Base-by-base conservation (phyloP, 2,797 vertebrate genomes). In the Triplophysa bombifrons region DNA sequence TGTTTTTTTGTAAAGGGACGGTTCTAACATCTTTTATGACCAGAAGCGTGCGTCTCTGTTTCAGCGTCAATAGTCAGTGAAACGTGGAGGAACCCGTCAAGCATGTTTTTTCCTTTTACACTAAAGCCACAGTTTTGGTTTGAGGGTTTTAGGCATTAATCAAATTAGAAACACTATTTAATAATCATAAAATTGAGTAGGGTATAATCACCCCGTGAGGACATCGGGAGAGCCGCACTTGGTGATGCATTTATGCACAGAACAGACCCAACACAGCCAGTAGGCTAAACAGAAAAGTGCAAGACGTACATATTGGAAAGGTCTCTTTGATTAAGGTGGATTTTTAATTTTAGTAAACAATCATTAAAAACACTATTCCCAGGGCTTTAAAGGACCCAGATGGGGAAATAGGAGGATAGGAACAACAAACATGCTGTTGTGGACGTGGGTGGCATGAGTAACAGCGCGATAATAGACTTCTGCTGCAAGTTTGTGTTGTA, bases 321-420 rank as follows among this genome's bases (percentile, higher is more conserved):
- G 87, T 89, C 85, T 83, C 70, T 88, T 87, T 89, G 85, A 91
- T 90, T 90, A 89, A 86, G 86, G 84, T 86, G 77, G 83, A 67
- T 86, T 86, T 89, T 91, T 90, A 87, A 82, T 85, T 86, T 88
- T 83, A 88, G 88, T 90, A 89, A 90, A 90, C 84, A 88, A 82
- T 87, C 90, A 89, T 90, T 89, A 88, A 84, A 48, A 89, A 89
- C 85, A 85, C 38, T 88, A 89, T 86, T 88, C 82, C 88, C 86
- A 83, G 70, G 87, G 86, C 86, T 90, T 90, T 86, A 71, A 85
- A 83, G 7, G 55, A 75, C 81, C 85, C 51, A n/a, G 22, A 30
- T 4, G 38, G 20, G 80, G 87, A 83, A 78, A 82, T 81, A 74
- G n/a, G 83, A 80, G 58, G 51, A 71, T 20, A 50, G 22, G 38